Conservation (phyloP, 2,797 vertebrate genomes). For the Typhlichthys eigenmanni region DNA sequence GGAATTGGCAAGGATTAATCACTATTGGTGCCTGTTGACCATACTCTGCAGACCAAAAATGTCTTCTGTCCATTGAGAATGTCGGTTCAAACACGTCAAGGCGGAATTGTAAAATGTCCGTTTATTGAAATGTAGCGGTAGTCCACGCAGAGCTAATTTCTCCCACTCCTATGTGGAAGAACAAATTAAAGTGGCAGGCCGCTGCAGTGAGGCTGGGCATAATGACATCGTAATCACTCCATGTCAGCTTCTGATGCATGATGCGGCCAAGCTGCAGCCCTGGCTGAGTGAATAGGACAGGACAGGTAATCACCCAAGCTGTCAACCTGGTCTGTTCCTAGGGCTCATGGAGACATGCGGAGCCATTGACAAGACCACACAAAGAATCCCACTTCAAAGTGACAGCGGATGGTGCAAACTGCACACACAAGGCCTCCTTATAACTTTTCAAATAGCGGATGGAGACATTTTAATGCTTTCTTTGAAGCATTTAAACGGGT, state of each 20-base stretch:
- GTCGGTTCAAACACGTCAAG: constrained; percentile 42
- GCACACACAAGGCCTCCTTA: constrained; percentile 17
- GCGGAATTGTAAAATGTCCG: constrained; percentile 45
- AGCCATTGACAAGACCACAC: constrained; percentile 50
- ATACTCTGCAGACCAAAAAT: constrained; percentile 46
- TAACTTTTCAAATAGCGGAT: constrained; percentile 20
- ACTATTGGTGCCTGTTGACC: too few relatives aligned
- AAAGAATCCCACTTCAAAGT: constrained; percentile 32
- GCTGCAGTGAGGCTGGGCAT: constrained; percentile 48
- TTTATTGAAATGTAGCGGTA: constrained; percentile 37
- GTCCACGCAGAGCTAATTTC: constrained; percentile 30
- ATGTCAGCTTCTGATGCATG: constrained; percentile 69
- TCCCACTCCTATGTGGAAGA: constrained; percentile 37
- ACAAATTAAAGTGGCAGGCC: constrained; percentile 55
- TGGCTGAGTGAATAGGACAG: constrained; percentile 59
- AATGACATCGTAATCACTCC: constrained; percentile 67
- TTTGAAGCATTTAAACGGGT: background rate
- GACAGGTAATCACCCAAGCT: constrained; percentile 71
- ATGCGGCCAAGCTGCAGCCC: constrained; percentile 61
- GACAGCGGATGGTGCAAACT: constrained; percentile 35
- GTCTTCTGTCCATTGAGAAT: constrained; percentile 39
- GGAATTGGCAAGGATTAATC: too few relatives aligned
- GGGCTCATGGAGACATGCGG: constrained; percentile 41
- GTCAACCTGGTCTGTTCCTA: constrained; percentile 55
- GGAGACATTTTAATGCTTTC: background rate